A percentile compares a stretch with the other conserved stretches of the same genome.
Conservation (phyloP, 2,888 invertebrate species). For the Lasioglossum marginatum region DNA sequence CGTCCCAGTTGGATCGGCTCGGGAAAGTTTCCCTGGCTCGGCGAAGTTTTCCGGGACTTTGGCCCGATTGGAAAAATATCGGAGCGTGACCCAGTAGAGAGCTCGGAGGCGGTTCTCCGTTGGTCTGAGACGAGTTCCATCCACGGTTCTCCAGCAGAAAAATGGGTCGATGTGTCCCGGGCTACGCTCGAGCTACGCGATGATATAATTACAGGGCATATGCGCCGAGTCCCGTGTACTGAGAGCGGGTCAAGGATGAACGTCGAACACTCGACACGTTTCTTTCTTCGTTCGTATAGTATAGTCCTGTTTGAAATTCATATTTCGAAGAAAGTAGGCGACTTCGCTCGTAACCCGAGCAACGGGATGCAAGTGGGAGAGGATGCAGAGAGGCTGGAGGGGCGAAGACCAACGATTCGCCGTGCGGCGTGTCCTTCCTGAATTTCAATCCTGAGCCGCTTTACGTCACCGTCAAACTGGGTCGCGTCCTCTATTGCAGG, state of each 20-base stretch:
- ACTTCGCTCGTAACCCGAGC: slow-evolving; percentile 3
- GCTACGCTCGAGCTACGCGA: slow-evolving; percentile 39
- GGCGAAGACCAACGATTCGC: slow-evolving; percentile 8
- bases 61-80: slow-evolving; percentile 8
- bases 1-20: background rate
- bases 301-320: slow-evolving; percentile 14
- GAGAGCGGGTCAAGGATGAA: slow-evolving; percentile 58
- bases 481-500: slow-evolving; percentile 68
- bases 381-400: background rate
- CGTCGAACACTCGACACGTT: slow-evolving; percentile 32
- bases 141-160: slow-evolving; percentile 13
- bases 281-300: background rate
- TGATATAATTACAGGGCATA: slow-evolving; percentile 59
- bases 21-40: background rate
- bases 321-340: slow-evolving; percentile 18
- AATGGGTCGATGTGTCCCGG: slow-evolving; percentile 53
- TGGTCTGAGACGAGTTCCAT: background rate
- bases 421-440: slow-evolving; percentile 58
- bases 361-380: background rate
- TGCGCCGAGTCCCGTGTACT: slow-evolving; percentile 10
- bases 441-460: slow-evolving; percentile 65
- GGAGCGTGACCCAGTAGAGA: slow-evolving; percentile 2
- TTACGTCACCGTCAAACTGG: slow-evolving; percentile 64
- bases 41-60: background rate
- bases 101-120: background rate